Percentiles rank a stretch among this genome's conserved stretches.
phyloP scores from a whole-genome alignment of 92 coral and sea anemone genomes.

The Desmophyllum pertusum region DNA sequence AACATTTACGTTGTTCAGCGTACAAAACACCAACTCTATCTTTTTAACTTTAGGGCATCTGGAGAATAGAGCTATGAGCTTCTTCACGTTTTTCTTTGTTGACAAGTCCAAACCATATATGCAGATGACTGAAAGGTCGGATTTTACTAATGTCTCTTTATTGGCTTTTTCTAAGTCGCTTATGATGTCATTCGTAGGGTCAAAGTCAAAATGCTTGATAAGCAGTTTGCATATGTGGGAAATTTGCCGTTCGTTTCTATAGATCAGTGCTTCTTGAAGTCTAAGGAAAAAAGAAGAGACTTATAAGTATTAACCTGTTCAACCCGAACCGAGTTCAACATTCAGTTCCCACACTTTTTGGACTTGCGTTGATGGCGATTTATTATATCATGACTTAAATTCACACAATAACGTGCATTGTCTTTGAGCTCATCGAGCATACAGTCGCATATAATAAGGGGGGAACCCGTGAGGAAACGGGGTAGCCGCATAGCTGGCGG shows the following conservation, averaged over 20 bases:
- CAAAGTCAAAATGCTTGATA: slow-evolving; percentile 45
- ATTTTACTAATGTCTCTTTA: slow-evolving; percentile 18
- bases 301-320: not conserved
- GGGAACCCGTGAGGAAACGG: too few relatives aligned
- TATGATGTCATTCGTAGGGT: slow-evolving; percentile 17
- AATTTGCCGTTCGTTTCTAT: slow-evolving; percentile 35
- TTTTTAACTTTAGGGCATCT: slow-evolving; percentile 45
- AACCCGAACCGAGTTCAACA: too few relatives aligned
- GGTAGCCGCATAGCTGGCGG: too few relatives aligned
- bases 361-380: too few relatives aligned
- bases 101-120: slow-evolving; percentile 39
- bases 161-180: slow-evolving; percentile 6
- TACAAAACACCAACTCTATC: slow-evolving; percentile 37
- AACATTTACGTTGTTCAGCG: slow-evolving; percentile 16
- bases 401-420: too few relatives aligned
- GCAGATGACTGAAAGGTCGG: slow-evolving; percentile 24
- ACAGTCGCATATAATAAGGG: too few relatives aligned
- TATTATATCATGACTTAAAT: too few relatives aligned
- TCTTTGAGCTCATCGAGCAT: too few relatives aligned
- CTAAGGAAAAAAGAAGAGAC: slow-evolving; percentile 3
- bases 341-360: too few relatives aligned
- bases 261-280: slow-evolving; percentile 51
- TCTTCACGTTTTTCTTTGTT: slow-evolving; percentile 12
- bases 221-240: slow-evolving; percentile 40
- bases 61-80: slow-evolving; percentile 26